phyloP scores from a whole-genome alignment of 2,113 vertebrate species.

The Anser brachyrhynchus region DNA sequence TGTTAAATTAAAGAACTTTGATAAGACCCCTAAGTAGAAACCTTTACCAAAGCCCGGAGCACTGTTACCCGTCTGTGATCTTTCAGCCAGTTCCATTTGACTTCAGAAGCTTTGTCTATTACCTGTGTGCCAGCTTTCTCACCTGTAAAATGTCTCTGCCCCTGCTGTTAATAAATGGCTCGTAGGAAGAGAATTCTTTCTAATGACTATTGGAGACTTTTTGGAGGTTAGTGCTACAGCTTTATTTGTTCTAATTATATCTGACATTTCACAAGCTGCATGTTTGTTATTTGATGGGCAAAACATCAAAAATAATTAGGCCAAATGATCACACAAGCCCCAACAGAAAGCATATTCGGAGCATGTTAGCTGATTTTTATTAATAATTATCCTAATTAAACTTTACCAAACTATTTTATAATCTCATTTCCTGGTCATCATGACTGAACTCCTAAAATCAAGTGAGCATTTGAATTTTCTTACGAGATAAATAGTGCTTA shows the following conservation, averaged over 20 bases:
- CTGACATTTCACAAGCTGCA: constrained; percentile 50
- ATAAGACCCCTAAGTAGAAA: background rate
- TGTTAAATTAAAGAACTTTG: background rate
- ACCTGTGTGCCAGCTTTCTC: background rate
- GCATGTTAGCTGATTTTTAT: constrained; percentile 24
- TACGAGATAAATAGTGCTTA: constrained; percentile 9
- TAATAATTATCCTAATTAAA: constrained; percentile 49
- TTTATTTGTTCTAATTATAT: constrained; percentile 58
- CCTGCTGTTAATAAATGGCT: background rate
- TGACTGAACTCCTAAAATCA: constrained; percentile 22
- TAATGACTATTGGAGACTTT: background rate
- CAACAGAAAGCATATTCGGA: constrained; percentile 41
- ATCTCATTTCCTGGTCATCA: constrained; percentile 20
- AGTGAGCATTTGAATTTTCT: constrained; percentile 39
- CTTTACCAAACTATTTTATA: constrained; percentile 25
- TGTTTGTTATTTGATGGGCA: constrained; percentile 49
- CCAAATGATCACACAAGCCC: constrained; percentile 20
- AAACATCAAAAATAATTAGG: constrained; percentile 58
- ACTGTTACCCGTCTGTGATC: background rate
- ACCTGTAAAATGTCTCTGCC: background rate
- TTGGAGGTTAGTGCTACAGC: background rate
- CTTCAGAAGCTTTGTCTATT: background rate
- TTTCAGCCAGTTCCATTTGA: background rate
- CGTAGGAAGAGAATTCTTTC: background rate
- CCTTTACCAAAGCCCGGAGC: background rate